Conservation (phyloP, 2,797 vertebrate genomes). For the Dicrostonyx torquatus region DNA sequence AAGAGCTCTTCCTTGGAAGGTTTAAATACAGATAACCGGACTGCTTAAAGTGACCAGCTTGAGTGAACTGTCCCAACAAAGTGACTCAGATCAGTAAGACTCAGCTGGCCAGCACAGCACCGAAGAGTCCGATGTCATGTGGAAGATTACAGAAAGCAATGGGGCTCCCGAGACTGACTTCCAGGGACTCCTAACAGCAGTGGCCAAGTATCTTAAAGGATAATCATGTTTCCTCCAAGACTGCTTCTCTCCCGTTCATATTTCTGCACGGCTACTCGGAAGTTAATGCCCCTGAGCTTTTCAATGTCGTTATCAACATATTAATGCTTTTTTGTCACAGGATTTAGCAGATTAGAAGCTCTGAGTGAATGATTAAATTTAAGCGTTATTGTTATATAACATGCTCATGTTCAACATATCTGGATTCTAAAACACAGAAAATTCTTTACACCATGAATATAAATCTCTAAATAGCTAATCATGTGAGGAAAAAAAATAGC, state of each 20-base stretch:
- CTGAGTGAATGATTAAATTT: conserved; percentile 43
- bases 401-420: neutral
- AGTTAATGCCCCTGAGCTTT: neutral
- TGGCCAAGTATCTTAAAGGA: neutral
- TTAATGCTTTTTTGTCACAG: neutral
- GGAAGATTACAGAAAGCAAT: neutral
- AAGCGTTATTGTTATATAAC: neutral
- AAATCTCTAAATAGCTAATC: neutral
- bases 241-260: neutral
- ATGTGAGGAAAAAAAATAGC: neutral
- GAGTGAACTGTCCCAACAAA: neutral
- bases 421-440: neutral
- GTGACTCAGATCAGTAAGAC: neutral
- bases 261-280: neutral
- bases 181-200: neutral
- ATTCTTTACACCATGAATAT: neutral
- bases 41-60: neutral
- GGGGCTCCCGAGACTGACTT: neutral
- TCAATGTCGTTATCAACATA: neutral
- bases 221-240: neutral
- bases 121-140: neutral
- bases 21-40: neutral
- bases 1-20: neutral
- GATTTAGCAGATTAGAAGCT: conserved; percentile 39
- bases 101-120: neutral